Evolutionary conservation across 2,888 invertebrate species (phyloP).

Genomic region (Eristalis tenax): DNA sequence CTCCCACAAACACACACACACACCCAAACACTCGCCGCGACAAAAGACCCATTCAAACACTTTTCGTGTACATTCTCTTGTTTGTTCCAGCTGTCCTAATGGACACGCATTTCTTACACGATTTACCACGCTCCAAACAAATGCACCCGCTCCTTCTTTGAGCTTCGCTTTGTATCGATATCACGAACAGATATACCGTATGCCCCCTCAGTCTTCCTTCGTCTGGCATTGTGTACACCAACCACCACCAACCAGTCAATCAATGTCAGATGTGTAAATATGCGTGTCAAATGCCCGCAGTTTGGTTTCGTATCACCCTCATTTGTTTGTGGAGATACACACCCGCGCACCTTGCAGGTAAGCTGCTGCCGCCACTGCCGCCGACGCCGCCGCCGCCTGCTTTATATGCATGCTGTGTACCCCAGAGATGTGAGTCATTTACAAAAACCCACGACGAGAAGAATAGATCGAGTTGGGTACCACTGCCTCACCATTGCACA

Average conservation of each 20-base stretch:
- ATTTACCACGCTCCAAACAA: slow-evolving; percentile 29
- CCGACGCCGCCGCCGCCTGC: neutral
- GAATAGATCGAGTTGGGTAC: neutral
- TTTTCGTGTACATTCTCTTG: neutral
- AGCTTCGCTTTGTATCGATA: slow-evolving; percentile 27
- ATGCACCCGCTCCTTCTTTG: slow-evolving; percentile 45
- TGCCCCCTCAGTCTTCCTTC: neutral
- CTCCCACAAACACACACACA: too few relatives aligned
- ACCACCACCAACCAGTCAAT: slow-evolving; percentile 50
- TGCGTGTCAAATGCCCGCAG: slow-evolving; percentile 69
- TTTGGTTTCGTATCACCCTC: slow-evolving; percentile 55
- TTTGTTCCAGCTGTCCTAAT: slow-evolving; percentile 49
- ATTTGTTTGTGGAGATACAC: slow-evolving; percentile 41
- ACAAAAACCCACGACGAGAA: slow-evolving; percentile 14
- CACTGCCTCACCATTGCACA: too few relatives aligned
- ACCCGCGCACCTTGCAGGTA: slow-evolving; percentile 46
- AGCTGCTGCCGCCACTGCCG: neutral
- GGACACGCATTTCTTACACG: slow-evolving; percentile 30
- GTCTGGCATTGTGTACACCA: neutral
- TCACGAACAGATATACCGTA: slow-evolving; percentile 47
- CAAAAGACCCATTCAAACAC: neutral
- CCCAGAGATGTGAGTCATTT: slow-evolving; percentile 52
- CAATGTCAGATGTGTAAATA: slow-evolving; percentile 71
- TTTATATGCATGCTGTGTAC: slow-evolving; percentile 55
- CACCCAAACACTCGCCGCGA: too few relatives aligned